Base-by-base conservation (phyloP, 2,797 vertebrate species). In the Loris lydekkerianus region DNA sequence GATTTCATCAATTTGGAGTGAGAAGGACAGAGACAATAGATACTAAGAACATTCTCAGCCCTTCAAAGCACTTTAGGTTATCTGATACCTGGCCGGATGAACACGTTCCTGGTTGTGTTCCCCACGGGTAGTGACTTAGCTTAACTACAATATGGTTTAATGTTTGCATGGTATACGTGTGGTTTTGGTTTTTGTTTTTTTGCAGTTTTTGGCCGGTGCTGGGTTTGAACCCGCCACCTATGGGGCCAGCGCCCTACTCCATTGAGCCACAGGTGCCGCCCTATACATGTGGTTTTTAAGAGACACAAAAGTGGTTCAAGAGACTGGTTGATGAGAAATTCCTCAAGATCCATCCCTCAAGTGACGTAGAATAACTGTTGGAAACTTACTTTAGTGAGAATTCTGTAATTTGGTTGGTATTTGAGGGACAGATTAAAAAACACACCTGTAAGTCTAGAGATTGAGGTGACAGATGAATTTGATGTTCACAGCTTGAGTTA, bases 381-480 rank as follows among this genome's bases (percentile, higher is more conserved):
- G 73, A 2, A 3, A 67, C 14, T 6, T 69, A 31, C 34, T 63
- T n/a, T 37, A 5, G 9, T n/a, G 49, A 37, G 58, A 56, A 65
- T 23, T 67, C 40, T 63, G n/a, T 77, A n/a, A 37, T 14, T 75
- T 93, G 60, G 37, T 83, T 82, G 65, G 29, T 93, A 18, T 96
- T 81, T 73, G 60, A 85, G 65, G 76, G 83, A 25, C 86, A 92
- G 21, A 75, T 93, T 60, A 27, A 53, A 86, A 97, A 82, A 49
- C 70, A 49, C 60, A 25, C 27, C 85, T 82, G n/a, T 94, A 72
- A 86, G 56, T 43, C 34, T 34, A 61, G 56, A 93, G 76, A 25
- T 46, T 53, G 67, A 75, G 49, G 18, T 80, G 83, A 76, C 14
- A 53, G 91, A 77, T 80, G 94, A 10, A 69, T 95, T 92, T 70